Conservation (phyloP, 2,888 invertebrate species). For the Eupithecia subfuscata region DNA sequence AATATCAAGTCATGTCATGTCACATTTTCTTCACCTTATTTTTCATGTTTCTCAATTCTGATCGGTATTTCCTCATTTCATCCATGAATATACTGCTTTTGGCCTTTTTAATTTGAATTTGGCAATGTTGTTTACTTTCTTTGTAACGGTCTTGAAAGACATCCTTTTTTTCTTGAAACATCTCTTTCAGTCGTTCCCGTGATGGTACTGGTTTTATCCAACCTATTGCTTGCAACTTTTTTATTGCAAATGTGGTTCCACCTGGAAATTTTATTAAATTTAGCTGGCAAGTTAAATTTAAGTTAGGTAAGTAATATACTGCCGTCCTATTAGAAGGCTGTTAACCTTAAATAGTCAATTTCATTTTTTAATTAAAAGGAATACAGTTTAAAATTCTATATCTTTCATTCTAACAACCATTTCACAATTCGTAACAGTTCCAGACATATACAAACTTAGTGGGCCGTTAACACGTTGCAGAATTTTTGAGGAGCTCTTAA, state of each 20-base stretch:
- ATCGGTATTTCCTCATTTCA: conserved; percentile 79
- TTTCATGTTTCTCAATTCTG: conserved; percentile 78
- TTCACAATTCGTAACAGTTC: too few species aligned
- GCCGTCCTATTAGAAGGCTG: too few species aligned
- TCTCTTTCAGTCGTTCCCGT: conserved; percentile 85
- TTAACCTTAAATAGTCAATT: too few species aligned
- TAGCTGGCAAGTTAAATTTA: not conserved
- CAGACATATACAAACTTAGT: too few species aligned
- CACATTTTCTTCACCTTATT: conserved; percentile 75
- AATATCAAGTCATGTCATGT: conserved; percentile 6
- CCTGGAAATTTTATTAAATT: conserved; percentile 75
- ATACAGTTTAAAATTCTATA: too few species aligned
- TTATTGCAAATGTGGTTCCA: conserved; percentile 94
- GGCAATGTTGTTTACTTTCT: conserved; percentile 79
- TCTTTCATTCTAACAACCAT: too few species aligned
- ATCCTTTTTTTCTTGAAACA: conserved; percentile 85
- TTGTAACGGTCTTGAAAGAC: conserved; percentile 85
- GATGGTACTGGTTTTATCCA: conserved; percentile 93
- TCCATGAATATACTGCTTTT: conserved; percentile 77
- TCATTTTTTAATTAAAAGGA: too few species aligned
- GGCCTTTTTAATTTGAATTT: conserved; percentile 71
- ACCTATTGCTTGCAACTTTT: conserved; percentile 90
- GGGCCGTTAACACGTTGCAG: too few species aligned
- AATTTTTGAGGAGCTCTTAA: too few species aligned
- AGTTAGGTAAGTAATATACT: not conserved